phyloP scores from a whole-genome alignment of 2,888 invertebrate genomes.

The Yponomeuta cagnagella region DNA sequence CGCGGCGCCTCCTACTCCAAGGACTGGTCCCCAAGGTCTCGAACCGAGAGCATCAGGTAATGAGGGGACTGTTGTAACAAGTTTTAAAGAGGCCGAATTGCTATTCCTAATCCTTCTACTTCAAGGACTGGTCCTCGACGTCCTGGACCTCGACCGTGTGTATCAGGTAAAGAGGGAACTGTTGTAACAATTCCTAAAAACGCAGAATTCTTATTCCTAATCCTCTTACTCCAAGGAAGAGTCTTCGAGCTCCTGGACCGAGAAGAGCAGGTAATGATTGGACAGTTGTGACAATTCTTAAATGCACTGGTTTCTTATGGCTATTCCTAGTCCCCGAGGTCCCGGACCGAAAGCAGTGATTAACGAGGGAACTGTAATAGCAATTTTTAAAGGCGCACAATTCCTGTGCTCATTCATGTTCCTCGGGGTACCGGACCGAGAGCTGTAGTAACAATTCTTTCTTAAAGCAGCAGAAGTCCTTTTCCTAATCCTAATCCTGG shows the following conservation, averaged over 20 bases:
- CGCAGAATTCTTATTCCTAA: too few species aligned
- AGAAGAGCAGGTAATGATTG: too few species aligned
- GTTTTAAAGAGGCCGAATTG: background rate
- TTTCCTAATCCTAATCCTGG: slow-evolving; percentile 70
- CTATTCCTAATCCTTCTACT: slow-evolving; percentile 69
- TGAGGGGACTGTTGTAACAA: background rate
- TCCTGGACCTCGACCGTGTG: slow-evolving; percentile 80
- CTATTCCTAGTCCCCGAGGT: slow-evolving; percentile 82
- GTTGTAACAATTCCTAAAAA: background rate
- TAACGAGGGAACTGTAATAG: slow-evolving; percentile 40
- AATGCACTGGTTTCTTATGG: too few species aligned
- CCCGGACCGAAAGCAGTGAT: slow-evolving; percentile 89
- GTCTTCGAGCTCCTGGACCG: too few species aligned
- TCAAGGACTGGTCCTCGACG: slow-evolving; percentile 89
- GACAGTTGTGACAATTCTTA: too few species aligned
- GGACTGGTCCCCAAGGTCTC: slow-evolving; percentile 87
- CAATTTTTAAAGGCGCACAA: background rate
- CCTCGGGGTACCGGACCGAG: slow-evolving; percentile 77
- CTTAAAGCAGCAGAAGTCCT: background rate
- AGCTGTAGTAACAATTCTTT: background rate
- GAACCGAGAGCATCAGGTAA: slow-evolving; percentile 89
- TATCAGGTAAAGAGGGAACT: slow-evolving; percentile 77
- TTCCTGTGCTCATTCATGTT: slow-evolving; percentile 71
- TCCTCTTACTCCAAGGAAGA: slow-evolving; percentile 82
- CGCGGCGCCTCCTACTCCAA: slow-evolving; percentile 84